Base-by-base conservation (phyloP, 2,113 vertebrate genomes). In the Empidonax traillii region DNA sequence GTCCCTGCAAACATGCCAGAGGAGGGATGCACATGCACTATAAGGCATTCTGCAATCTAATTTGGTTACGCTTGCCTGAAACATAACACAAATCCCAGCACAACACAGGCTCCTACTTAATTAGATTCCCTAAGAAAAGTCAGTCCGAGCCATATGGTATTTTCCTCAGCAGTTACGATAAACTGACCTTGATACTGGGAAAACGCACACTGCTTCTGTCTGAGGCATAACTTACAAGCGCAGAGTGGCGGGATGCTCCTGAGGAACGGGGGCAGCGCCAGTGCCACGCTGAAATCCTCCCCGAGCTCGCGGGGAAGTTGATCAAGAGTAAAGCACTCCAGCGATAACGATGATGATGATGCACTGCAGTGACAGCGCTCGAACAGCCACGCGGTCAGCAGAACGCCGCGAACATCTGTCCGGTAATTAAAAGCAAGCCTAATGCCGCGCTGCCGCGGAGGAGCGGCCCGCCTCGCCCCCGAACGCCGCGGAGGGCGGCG, bases 111-210 rank as follows among this genome's bases (percentile, higher is more conserved):
- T 80, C 52, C 51, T 10, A 14, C 89, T 92, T 83, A 79, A 89
- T 94, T 79, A 89, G 93, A 55, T 76, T 96, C 62, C 62, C 73
- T 9, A 46, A 35, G 52, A 83, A 81, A 85, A 92, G 85, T 75
- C 89, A 90, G 89, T 65, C 73, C 10, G 35, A 94, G 72, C 95
- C 95, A 97, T 91, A 96, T 85, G 91, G 88, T 74, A 88, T 96
- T 96, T 96, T 91, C 95, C 89, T 79, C 87, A 43, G 92, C 76
- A 93, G 47, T 47, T 88, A 79, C 93, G 47, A 93, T 79, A 85
- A 94, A 83, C 92, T 96, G 96, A 97, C 97, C 96, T 96, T 97
- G 94, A 94, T 94, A 65, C 75, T 67, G 61, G 65, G 46, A 39
- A 96, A 95, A 76, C 12, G 74, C 90, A 71, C 33, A 79, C 84